A percentile compares a stretch with the other conserved stretches of the same genome.
phyloP scores from a whole-genome alignment of 2,888 invertebrate species.

The Thecocarcelia acutangulata region DNA sequence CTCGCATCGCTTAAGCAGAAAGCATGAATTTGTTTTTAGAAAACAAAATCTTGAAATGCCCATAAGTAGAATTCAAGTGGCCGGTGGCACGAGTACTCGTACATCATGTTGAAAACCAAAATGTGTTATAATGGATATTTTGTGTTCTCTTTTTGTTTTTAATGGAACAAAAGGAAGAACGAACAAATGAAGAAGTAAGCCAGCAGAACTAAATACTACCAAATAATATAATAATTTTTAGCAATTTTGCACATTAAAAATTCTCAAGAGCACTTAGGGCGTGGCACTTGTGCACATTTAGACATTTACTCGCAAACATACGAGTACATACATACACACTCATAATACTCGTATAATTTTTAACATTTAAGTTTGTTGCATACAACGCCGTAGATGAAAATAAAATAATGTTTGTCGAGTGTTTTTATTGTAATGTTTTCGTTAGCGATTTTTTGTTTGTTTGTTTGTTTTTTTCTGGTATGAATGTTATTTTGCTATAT shows the following conservation, averaged over 20 bases:
- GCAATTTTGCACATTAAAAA: constrained; percentile 63
- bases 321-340: not conserved
- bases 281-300: constrained; percentile 63
- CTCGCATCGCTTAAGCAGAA: constrained; percentile 9
- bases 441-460: constrained; percentile 50
- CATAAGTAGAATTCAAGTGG: constrained; percentile 58
- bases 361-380: not conserved
- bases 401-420: constrained; percentile 41
- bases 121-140: constrained; percentile 64
- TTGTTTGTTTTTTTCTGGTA: constrained; percentile 32
- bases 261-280: constrained; percentile 65
- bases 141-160: constrained; percentile 51
- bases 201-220: constrained; percentile 62
- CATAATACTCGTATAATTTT: not conserved
- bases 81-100: constrained; percentile 61
- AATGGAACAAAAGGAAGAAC: constrained; percentile 45
- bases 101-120: constrained; percentile 28
- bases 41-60: constrained; percentile 60
- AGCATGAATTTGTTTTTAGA: constrained; percentile 24
- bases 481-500: constrained; percentile 43
- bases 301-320: constrained; percentile 21
- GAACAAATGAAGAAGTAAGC: constrained; percentile 31
- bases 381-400: not conserved
- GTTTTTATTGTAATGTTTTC: constrained; percentile 61
- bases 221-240: constrained; percentile 62